Evolutionary conservation across 2,888 invertebrate genomes (phyloP).

Genomic region (Hermaeophaga mercurialis): DNA sequence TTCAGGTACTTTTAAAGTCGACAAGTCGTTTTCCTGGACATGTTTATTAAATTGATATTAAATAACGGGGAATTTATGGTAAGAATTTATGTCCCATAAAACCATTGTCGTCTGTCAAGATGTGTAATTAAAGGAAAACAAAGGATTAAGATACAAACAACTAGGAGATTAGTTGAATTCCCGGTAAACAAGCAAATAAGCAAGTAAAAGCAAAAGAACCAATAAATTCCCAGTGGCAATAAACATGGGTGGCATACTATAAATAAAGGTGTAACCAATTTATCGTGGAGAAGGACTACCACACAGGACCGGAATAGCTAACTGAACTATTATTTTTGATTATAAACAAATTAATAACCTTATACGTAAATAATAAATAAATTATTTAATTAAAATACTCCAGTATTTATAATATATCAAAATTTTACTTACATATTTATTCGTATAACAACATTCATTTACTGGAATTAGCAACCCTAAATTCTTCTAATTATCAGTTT

Average conservation of each 20-base stretch:
- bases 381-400: too few relatives aligned
- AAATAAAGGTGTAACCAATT: slow-evolving; percentile 33
- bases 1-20: too few relatives aligned
- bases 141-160: slow-evolving; percentile 14
- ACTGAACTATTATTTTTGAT: too few relatives aligned
- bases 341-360: too few relatives aligned
- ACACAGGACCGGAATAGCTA: not conserved
- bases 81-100: not conserved
- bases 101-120: not conserved
- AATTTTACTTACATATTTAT: too few relatives aligned
- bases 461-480: too few relatives aligned
- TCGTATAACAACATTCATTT: too few relatives aligned
- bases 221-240: slow-evolving; percentile 24
- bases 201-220: slow-evolving; percentile 18
- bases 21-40: too few relatives aligned
- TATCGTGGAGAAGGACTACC: slow-evolving; percentile 17
- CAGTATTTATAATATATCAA: too few relatives aligned
- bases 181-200: slow-evolving; percentile 15
- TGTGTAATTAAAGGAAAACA: slow-evolving; percentile 13
- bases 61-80: not conserved
- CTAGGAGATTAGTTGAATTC: slow-evolving; percentile 8
- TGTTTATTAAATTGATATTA: too few relatives aligned
- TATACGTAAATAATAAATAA: too few relatives aligned
- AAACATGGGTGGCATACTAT: slow-evolving; percentile 24
- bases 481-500: too few relatives aligned